Base-by-base conservation (phyloP, 2,113 vertebrate genomes). In the Dermatemys mawii region DNA sequence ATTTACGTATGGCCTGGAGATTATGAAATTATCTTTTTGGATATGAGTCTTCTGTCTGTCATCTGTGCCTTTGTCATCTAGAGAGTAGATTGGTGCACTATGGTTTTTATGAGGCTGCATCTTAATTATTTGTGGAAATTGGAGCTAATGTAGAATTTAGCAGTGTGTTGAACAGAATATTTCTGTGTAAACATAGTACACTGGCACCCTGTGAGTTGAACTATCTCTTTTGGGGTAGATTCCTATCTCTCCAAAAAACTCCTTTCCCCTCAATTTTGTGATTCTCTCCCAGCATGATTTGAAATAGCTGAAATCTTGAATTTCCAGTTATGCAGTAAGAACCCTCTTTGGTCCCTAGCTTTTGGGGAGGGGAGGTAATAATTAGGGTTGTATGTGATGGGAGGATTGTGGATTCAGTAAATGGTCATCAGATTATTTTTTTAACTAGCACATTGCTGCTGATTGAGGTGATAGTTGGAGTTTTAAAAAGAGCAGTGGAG, bases 51-150 rank as follows among this genome's bases (percentile, higher is more conserved):
- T 60, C 26, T 60, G 55, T 57, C 60, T 48, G 48, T 17, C 76
- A 29, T 38, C 6, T 16, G 1, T 73, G 89, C 0, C 44, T 95
- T 57, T 60, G 35, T 60, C 4, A 4, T 60, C 49, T 24, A 7
- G 29, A 57, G 55, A 60, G 55, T 32, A 82, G 81, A 49, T 94
- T 83, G 8, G 19, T 91, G 55, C 55, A 60, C 27, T 60, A 60
- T 60, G 27, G 29, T 60, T 60, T 32, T 60, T 60, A 60, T 32
- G 55, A 60, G 12, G 27, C 55, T 60, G 55, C 55, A 60, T 60
- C 27, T 60, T 60, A 60, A 60, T 60, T 60, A 67, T 91, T 73
- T 63, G 50, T 35, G 90, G 75, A 93, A 94, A 91, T 14, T 51
- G 79, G 90, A 70, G 19, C 1, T 0, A 53, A 53, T 50, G 41